These are phyloP conservation scores for Cephalotes varians DNA, from an alignment of 2,888 invertebrate genomes.

Conservation along the genomic window DNA sequence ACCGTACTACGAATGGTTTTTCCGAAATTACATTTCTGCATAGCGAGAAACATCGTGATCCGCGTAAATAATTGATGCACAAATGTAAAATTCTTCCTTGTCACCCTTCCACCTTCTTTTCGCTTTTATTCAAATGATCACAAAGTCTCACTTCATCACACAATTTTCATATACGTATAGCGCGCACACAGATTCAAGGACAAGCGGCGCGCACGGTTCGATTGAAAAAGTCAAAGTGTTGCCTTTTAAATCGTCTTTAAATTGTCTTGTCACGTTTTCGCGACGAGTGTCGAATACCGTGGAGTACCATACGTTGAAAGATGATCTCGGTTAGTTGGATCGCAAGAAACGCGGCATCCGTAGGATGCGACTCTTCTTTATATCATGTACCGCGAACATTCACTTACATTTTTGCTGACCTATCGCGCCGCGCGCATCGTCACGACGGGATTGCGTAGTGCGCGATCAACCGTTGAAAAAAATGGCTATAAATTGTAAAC, in stretches of 20 bases:
- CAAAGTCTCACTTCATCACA: not conserved
- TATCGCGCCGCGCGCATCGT: constrained; percentile 28
- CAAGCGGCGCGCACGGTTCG: not conserved
- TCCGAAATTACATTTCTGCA: not conserved
- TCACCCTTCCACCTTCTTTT: not conserved
- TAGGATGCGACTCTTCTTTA: constrained; percentile 63
- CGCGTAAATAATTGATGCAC: too few relatives aligned
- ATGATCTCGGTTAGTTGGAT: not conserved
- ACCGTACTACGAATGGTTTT: not conserved
- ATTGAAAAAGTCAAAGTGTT: too few relatives aligned
- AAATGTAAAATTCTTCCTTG: not conserved
- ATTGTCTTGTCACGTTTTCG: not conserved
- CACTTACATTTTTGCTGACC: constrained; percentile 77
- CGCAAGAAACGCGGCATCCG: constrained; percentile 73
- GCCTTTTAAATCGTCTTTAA: not conserved
- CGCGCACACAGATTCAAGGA: not conserved
- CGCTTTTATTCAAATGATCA: not conserved
- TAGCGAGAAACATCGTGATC: not conserved
- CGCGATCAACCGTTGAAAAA: not conserved
- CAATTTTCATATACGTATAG: not conserved
- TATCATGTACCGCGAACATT: constrained; percentile 75
- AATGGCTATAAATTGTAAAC: not conserved
- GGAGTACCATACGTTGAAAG: not conserved
- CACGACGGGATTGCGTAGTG: constrained; percentile 38
- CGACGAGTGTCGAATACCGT: not conserved